phyloP scores from a whole-genome alignment of 2,797 vertebrate genomes.

The Alcedo atthis region DNA sequence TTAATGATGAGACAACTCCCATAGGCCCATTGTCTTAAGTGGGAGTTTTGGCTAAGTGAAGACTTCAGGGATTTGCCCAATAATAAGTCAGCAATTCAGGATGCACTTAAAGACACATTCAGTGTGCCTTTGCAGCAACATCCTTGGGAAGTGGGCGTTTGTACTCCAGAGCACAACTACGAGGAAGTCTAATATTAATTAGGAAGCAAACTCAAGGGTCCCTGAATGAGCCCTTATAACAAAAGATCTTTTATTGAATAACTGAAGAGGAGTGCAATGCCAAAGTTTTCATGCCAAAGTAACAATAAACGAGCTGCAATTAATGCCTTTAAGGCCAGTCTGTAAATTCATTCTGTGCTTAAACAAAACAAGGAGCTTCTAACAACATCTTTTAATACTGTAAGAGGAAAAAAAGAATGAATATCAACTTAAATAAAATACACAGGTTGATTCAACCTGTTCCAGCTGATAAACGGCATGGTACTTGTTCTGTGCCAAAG shows the following conservation, averaged over 20 bases:
- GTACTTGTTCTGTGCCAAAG: conserved; percentile 60
- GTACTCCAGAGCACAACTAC: conserved; percentile 5
- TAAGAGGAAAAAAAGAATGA: background rate
- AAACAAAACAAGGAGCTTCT: conserved; percentile 29
- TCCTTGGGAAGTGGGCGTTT: conserved; percentile 59
- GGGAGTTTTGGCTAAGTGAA: conserved; percentile 51
- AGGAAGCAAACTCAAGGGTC: conserved; percentile 56
- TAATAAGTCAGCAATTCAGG: conserved; percentile 62
- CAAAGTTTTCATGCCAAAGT: conserved; percentile 32
- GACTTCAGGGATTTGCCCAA: conserved; percentile 48
- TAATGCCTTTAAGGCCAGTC: conserved; percentile 5
- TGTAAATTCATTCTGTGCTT: background rate
- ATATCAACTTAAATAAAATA: conserved; percentile 22
- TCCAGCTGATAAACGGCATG: conserved; percentile 57
- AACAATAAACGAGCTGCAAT: conserved; percentile 39
- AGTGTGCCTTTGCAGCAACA: conserved; percentile 34
- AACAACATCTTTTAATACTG: background rate
- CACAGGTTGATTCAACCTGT: conserved; percentile 66
- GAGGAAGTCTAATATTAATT: conserved; percentile 62
- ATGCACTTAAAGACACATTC: conserved; percentile 62
- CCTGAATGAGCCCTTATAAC: conserved; percentile 41
- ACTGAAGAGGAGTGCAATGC: conserved; percentile 25
- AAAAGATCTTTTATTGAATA: conserved; percentile 57
- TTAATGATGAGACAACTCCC: conserved; percentile 56
- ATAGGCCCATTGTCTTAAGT: conserved; percentile 43